Evolutionary conservation across 2,888 invertebrate genomes (phyloP).

Genomic region (Quadriops clusia): DNA sequence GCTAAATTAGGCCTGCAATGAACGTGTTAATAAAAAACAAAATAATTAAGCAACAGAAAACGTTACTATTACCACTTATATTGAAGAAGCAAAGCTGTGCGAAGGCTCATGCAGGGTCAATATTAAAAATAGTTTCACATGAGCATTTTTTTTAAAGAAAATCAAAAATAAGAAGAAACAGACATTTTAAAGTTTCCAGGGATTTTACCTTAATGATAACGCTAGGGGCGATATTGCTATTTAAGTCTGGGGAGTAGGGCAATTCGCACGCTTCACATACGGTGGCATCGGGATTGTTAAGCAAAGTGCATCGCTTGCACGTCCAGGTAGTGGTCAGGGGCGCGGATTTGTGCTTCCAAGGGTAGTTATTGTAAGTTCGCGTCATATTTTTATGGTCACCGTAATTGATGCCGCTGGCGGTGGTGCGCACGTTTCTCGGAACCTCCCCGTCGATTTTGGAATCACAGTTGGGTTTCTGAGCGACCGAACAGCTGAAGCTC

Average conservation of each 20-base stretch:
- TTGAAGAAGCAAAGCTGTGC: too few species aligned
- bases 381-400: conserved; percentile 17
- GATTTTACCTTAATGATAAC: conserved; percentile 38
- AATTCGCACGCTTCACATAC: conserved; percentile 68
- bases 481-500: conserved; percentile 33
- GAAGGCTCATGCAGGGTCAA: too few species aligned
- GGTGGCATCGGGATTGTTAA: conserved; percentile 53
- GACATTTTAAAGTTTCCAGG: too few species aligned
- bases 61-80: too few species aligned
- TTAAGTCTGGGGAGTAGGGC: conserved; percentile 39
- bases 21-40: too few species aligned
- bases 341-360: conserved; percentile 29
- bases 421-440: conserved; percentile 31
- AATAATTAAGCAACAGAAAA: too few species aligned
- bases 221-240: conserved; percentile 34
- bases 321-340: conserved; percentile 44
- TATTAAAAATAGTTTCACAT: too few species aligned
- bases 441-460: conserved; percentile 25
- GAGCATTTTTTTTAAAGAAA: too few species aligned
- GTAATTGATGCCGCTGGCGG: conserved; percentile 34
- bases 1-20: too few species aligned
- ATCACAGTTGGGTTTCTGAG: conserved; percentile 28
- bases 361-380: conserved; percentile 23
- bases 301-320: conserved; percentile 62
- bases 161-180: too few species aligned